phyloP scores from a whole-genome alignment of 2,888 invertebrate genomes.

The Poecilus cupreus region DNA sequence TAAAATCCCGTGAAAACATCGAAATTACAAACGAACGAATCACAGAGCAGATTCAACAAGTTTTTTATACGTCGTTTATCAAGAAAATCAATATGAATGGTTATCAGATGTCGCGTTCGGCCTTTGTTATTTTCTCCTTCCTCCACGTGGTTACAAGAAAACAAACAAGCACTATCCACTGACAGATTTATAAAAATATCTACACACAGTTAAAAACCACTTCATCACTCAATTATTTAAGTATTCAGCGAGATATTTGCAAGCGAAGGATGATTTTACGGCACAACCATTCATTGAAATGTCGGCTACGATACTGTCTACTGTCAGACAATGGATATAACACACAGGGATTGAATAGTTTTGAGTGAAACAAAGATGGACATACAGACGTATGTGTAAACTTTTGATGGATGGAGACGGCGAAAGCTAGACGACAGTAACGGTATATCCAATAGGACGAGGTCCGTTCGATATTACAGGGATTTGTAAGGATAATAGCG shows the following conservation, averaged over 20 bases:
- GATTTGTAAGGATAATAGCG: constrained; percentile 14
- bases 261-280: background rate
- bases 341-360: constrained; percentile 48
- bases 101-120: constrained; percentile 65
- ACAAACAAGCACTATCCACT: background rate
- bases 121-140: constrained; percentile 69
- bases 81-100: constrained; percentile 74
- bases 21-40: constrained; percentile 51
- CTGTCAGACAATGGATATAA: constrained; percentile 56
- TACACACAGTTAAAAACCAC: too few relatives aligned
- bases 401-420: constrained; percentile 55
- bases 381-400: constrained; percentile 53
- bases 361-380: constrained; percentile 54
- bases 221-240: too few relatives aligned
- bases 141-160: background rate
- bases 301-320: constrained; percentile 43
- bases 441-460: constrained; percentile 37
- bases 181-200: too few relatives aligned
- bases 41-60: constrained; percentile 74
- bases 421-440: constrained; percentile 29
- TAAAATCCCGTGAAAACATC: constrained; percentile 19
- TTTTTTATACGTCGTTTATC: constrained; percentile 73
- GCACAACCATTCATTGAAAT: constrained; percentile 14
- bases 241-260: constrained; percentile 63
- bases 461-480: constrained; percentile 52